Base-by-base conservation (phyloP, 2,113 vertebrate species). In the Phrynocephalus versicolor region DNA sequence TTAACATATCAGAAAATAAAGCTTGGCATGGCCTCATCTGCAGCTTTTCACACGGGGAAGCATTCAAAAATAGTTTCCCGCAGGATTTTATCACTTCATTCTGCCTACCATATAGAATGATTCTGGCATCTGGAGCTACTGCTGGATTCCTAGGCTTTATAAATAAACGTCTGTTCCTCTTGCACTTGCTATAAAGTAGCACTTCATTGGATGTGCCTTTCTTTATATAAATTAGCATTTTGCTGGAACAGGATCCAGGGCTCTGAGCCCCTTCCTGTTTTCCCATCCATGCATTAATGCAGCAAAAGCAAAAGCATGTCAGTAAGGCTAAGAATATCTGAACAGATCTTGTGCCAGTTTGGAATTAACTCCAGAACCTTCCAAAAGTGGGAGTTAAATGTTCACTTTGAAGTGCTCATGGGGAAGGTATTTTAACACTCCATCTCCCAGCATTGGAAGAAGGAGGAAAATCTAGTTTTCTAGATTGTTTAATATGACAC, bases 301-400 rank as follows among this genome's bases (percentile, higher is more conserved):
- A 92, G 94, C 92, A 94, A 94, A 94, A 94, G 92, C 87, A 92
- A 90, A 90, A 51, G 92, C 89, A 88, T 92, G 89, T 94, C 89
- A 93, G 91, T 87, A 91, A 92, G 74, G 84, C 88, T 93, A 94
- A 94, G 89, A 94, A 91, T 94, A 94, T 90, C 92, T 70, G 93
- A 92, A 94, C 82, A 92, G 93, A 92, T 93, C 90, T 88, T 92
- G 62, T 89, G 93, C 91, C 94, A 94, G 64, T 79, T 93, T 93
- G 89, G 88, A 92, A 91, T 91, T 93, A 92, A 91, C 92, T 91
- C 88, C 3, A 84, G 70, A 88, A 93, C 91, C 93, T 93, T 94
- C 92, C 45, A 89, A 94, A 89, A 93, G 90, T 85, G 91, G 91
- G 88, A 94, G 91, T 92, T 88, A 92, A 85, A 78, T 70, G 25